phyloP scores from a whole-genome alignment of 92 coral and sea anemone species.

The Meandrina meandrites region DNA sequence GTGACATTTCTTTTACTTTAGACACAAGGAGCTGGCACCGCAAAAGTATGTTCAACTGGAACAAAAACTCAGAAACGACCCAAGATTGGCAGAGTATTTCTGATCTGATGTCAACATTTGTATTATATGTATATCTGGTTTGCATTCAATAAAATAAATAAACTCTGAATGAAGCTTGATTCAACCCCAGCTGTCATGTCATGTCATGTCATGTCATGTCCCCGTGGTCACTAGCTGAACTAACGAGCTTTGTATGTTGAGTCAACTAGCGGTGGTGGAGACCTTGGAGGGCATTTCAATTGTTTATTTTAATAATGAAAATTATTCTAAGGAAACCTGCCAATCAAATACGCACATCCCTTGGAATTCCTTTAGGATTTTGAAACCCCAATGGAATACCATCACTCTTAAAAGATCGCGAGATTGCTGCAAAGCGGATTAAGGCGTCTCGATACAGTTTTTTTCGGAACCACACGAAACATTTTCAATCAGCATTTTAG shows the following conservation, averaged over 20 bases:
- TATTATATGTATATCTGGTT: conserved; percentile 3
- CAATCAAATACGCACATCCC: too few species aligned
- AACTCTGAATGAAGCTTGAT: not conserved
- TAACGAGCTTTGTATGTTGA: too few species aligned
- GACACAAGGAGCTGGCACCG: conserved; percentile 99
- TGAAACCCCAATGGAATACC: too few species aligned
- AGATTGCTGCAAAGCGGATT: too few species aligned
- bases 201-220: not conserved
- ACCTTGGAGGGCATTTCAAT: not conserved
- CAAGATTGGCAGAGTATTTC: conserved; percentile 86
- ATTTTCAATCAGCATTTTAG: too few species aligned
- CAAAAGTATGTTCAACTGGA: conserved; percentile 96
- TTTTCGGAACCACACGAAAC: too few species aligned
- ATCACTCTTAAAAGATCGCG: too few species aligned
- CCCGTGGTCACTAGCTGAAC: not conserved
- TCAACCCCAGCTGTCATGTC: not conserved
- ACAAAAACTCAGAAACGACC: conserved; percentile 91
- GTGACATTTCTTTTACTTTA: conserved; percentile 23
- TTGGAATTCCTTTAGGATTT: too few species aligned
- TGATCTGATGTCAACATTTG: conserved; percentile 14
- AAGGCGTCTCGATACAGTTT: too few species aligned
- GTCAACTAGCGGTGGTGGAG: too few species aligned
- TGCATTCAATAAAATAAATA: not conserved
- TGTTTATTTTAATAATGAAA: too few species aligned
- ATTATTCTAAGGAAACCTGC: too few species aligned